phyloP scores from a whole-genome alignment of 2,888 invertebrate genomes.

The Acanthoscelides obtectus region DNA sequence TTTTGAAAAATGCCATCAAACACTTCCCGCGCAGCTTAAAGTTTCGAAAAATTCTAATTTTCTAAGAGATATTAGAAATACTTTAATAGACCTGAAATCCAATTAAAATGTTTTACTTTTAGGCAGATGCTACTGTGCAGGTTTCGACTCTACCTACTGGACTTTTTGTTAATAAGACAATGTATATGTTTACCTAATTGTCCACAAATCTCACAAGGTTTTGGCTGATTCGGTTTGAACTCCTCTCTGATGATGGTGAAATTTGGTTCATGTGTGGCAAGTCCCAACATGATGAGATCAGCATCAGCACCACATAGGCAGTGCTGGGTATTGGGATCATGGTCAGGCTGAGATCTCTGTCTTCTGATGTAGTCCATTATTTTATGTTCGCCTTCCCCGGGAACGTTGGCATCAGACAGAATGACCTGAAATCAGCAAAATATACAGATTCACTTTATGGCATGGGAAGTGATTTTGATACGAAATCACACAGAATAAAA shows the following conservation, averaged over 20 bases:
- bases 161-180: conserved; percentile 1
- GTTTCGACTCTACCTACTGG: too few species aligned
- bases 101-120: too few species aligned
- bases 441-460: too few species aligned
- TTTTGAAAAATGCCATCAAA: too few species aligned
- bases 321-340: conserved; percentile 97
- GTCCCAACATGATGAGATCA: conserved; percentile 95
- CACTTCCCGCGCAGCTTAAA: too few species aligned
- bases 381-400: conserved; percentile 80
- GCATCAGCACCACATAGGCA: conserved; percentile 98
- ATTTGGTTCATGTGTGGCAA: conserved; percentile 98
- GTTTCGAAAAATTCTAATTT: too few species aligned
- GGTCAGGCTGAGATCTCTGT: conserved; percentile 90
- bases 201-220: conserved; percentile 94
- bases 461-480: too few species aligned
- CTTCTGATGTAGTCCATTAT: conserved; percentile 99
- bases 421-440: conserved; percentile 56
- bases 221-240: conserved; percentile 94
- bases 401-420: conserved; percentile 97
- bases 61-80: too few species aligned
- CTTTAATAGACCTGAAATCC: too few species aligned
- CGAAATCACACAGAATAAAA: too few species aligned
- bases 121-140: too few species aligned
- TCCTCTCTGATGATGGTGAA: conserved; percentile 99
- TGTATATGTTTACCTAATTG: conserved; percentile 55